phyloP scores from a whole-genome alignment of 2,888 invertebrate genomes.

The Heliconius hortense region DNA sequence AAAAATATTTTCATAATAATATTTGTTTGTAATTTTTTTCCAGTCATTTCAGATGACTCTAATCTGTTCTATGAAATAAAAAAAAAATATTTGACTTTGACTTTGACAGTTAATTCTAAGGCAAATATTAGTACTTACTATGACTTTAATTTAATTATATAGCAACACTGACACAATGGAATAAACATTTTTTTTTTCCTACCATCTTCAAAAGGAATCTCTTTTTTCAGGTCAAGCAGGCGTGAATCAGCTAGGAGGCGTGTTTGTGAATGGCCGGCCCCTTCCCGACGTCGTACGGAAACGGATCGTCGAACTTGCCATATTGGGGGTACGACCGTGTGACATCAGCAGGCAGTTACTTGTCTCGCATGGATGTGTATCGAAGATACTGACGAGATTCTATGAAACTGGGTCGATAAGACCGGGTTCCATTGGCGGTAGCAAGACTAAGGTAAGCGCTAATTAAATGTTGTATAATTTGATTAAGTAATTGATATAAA shows the following conservation, averaged over 20 bases:
- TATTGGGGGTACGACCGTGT: slow-evolving; percentile 97
- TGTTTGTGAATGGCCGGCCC: slow-evolving; percentile 98
- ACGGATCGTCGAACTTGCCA: slow-evolving; percentile 95
- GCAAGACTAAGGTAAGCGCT: slow-evolving; percentile 92
- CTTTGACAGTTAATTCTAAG: neutral
- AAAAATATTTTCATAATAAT: neutral
- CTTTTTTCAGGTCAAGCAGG: slow-evolving; percentile 93
- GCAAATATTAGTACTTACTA: neutral
- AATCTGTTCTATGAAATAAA: too few relatives aligned
- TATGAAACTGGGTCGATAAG: slow-evolving; percentile 98
- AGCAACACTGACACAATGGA: neutral
- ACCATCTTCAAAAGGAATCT: slow-evolving; percentile 32
- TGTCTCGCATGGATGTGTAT: slow-evolving; percentile 98
- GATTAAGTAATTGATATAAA: neutral
- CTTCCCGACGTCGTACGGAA: slow-evolving; percentile 96
- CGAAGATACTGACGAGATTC: slow-evolving; percentile 97
- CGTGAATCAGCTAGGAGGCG: slow-evolving; percentile 97
- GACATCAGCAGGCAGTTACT: slow-evolving; percentile 97
- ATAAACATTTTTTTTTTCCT: neutral
- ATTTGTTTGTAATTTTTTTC: neutral
- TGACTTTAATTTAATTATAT: neutral
- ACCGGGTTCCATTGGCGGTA: slow-evolving; percentile 97
- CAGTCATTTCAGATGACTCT: too few relatives aligned
- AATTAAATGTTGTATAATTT: slow-evolving; percentile 6
- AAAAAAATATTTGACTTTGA: too few relatives aligned